Conservation (phyloP, 2,888 invertebrate genomes). For the Callimorpha dominula region DNA sequence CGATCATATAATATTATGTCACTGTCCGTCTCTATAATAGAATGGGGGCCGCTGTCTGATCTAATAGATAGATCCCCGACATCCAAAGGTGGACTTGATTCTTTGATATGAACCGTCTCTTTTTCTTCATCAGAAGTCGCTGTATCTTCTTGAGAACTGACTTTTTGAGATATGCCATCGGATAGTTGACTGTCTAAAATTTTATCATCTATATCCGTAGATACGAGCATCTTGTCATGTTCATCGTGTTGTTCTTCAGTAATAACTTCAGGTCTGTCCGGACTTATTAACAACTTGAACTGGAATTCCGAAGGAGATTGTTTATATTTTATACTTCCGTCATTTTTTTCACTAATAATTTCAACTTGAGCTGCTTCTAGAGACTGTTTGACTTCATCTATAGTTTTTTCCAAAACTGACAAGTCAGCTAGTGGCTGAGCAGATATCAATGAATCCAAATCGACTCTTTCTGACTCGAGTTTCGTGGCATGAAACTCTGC, state of each 20-base stretch:
- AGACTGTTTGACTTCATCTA: slow-evolving; percentile 91
- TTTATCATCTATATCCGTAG: slow-evolving; percentile 64
- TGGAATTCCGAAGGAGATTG: slow-evolving; percentile 92
- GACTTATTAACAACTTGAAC: slow-evolving; percentile 87
- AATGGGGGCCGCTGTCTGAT: slow-evolving; percentile 84
- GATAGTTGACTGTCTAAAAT: slow-evolving; percentile 73
- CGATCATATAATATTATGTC: slow-evolving; percentile 77
- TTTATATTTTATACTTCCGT: slow-evolving; percentile 89
- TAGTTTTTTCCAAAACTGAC: slow-evolving; percentile 89
- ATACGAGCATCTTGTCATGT: slow-evolving; percentile 62
- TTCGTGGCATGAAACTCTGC: slow-evolving; percentile 87
- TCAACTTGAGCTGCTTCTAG: slow-evolving; percentile 90
- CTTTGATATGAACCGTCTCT: slow-evolving; percentile 78
- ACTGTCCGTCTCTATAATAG: slow-evolving; percentile 83
- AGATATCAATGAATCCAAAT: slow-evolving; percentile 83
- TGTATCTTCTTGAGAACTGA: slow-evolving; percentile 78
- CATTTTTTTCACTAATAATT: slow-evolving; percentile 88
- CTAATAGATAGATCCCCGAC: slow-evolving; percentile 74
- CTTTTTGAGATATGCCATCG: slow-evolving; percentile 75
- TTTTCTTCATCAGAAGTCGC: slow-evolving; percentile 87
- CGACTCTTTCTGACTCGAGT: slow-evolving; percentile 83
- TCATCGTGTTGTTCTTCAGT: slow-evolving; percentile 86
- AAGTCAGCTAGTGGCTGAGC: slow-evolving; percentile 83
- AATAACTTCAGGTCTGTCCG: slow-evolving; percentile 86
- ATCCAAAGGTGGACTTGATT: slow-evolving; percentile 78